phyloP scores from a whole-genome alignment of 2,888 invertebrate species.

The Aradus depressus region DNA sequence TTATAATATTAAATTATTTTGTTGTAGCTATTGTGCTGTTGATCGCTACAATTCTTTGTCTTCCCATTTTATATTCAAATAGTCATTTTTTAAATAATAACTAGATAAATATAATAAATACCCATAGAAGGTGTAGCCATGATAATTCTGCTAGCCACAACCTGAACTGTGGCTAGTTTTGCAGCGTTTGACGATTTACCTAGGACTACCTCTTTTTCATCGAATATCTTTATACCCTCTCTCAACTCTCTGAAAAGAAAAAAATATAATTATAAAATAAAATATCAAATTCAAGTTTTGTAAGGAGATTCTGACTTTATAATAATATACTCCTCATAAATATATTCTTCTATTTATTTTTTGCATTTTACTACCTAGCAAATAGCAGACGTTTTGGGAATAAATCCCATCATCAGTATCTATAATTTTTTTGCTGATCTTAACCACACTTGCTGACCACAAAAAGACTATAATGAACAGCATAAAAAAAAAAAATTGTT shows the following conservation, averaged over 20 bases:
- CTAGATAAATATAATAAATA: constrained; percentile 35
- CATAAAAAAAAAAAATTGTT: too few relatives aligned
- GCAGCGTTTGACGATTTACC: constrained; percentile 57
- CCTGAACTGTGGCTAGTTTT: constrained; percentile 69
- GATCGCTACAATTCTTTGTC: neutral
- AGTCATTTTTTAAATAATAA: neutral
- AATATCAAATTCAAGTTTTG: too few relatives aligned
- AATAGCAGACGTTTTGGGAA: too few relatives aligned
- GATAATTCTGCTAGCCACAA: constrained; percentile 72
- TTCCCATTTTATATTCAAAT: neutral
- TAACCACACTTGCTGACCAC: too few relatives aligned
- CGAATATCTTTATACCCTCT: constrained; percentile 72
- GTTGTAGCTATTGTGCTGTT: neutral
- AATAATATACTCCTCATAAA: too few relatives aligned
- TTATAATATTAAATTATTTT: too few relatives aligned
- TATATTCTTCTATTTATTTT: too few relatives aligned
- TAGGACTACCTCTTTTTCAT: constrained; percentile 60
- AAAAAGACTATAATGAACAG: too few relatives aligned
- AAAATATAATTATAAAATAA: neutral
- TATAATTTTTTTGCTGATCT: too few relatives aligned
- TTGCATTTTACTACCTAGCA: too few relatives aligned
- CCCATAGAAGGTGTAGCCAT: constrained; percentile 97
- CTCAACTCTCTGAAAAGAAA: constrained; percentile 53
- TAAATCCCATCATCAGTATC: too few relatives aligned
- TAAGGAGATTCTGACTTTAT: too few relatives aligned